A percentile compares a stretch with the other conserved stretches of the same genome.
These are phyloP conservation scores for Caenorhabditis elegans DNA, from an alignment of 1,140 invertebrate species.

Conservation along the genomic window DNA sequence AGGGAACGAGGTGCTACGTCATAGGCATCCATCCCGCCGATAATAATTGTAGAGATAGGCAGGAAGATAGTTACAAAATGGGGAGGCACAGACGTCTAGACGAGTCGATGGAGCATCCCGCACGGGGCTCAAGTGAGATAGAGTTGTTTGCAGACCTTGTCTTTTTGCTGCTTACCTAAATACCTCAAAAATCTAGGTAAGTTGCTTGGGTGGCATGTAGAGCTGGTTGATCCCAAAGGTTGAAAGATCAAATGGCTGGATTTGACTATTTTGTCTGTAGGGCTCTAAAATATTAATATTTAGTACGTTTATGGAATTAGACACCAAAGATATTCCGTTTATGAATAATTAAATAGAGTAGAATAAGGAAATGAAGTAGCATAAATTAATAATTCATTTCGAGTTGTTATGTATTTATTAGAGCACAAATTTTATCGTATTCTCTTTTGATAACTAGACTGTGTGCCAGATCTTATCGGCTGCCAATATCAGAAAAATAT, in stretches of 20 bases:
- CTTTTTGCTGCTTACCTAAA: conserved; percentile 26
- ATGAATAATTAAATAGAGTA: too few species aligned
- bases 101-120: not conserved
- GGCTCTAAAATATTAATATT: not conserved
- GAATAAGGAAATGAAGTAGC: too few species aligned
- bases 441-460: too few species aligned
- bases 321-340: too few species aligned
- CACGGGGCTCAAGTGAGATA: conserved; percentile 27
- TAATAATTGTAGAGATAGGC: conserved; percentile 29
- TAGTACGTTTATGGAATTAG: too few species aligned
- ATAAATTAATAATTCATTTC: too few species aligned
- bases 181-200: conserved; percentile 18
- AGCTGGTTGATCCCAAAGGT: not conserved
- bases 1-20: conserved; percentile 7
- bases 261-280: not conserved
- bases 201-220: conserved; percentile 5
- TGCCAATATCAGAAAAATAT: too few species aligned
- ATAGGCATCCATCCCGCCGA: conserved; percentile 28
- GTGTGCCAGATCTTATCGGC: too few species aligned
- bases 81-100: not conserved
- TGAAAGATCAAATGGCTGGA: too few species aligned
- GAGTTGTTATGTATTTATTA: too few species aligned
- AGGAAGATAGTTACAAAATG: not conserved
- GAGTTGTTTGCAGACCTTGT: conserved; percentile 26
- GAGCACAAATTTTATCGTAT: too few species aligned